Percentiles rank a stretch among this genome's conserved stretches.
phyloP scores from a whole-genome alignment of 2,113 vertebrate species.

The Cryptoleucopteryx plumbea region DNA sequence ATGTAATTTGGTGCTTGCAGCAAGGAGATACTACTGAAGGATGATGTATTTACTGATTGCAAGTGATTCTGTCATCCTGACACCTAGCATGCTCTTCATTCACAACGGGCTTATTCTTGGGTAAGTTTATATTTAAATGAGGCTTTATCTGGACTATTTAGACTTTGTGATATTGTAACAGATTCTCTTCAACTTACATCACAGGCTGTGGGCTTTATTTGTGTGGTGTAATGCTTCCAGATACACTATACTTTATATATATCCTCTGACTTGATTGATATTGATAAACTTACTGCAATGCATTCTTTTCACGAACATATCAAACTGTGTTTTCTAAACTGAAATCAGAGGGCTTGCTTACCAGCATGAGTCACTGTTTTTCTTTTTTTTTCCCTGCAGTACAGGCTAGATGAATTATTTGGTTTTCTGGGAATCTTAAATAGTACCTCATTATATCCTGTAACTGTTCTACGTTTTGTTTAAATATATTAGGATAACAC shows the following conservation, averaged over 20 bases:
- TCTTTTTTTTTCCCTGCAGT: not conserved
- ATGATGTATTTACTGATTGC: not conserved
- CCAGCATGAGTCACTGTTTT: not conserved
- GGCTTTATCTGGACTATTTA: not conserved
- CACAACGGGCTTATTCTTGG: rapidly evolving
- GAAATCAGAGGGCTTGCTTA: not conserved
- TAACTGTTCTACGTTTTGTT: not conserved
- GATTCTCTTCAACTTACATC: not conserved
- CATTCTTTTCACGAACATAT: not conserved
- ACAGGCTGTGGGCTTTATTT: not conserved
- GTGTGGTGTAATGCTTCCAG: not conserved
- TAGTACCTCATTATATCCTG: not conserved
- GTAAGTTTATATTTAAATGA: not conserved
- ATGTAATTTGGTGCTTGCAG: not conserved
- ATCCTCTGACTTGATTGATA: not conserved
- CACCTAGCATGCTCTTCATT: not conserved
- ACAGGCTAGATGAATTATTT: not conserved
- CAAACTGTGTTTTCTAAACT: not conserved
- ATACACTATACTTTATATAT: not conserved
- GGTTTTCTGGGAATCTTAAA: not conserved
- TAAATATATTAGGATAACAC: not conserved
- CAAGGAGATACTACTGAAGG: not conserved
- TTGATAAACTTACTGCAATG: not conserved
- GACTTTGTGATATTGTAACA: not conserved
- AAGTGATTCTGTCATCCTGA: not conserved